These are phyloP conservation scores for Grus americana DNA, from an alignment of 2,113 vertebrate species.

Conservation along the genomic window DNA sequence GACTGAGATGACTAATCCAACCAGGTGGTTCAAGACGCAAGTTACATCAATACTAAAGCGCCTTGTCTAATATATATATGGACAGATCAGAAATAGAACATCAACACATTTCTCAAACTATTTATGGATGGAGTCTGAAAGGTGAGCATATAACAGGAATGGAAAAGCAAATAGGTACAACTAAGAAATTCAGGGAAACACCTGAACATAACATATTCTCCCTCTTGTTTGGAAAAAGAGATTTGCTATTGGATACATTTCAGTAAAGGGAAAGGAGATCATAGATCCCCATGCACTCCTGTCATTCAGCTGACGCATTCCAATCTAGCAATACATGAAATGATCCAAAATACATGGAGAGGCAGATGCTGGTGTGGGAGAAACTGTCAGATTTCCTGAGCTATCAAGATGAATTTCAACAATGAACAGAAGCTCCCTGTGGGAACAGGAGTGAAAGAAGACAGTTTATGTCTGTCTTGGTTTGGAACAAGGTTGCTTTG, in stretches of 20 bases:
- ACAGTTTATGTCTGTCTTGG: not conserved
- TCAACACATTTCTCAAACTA: not conserved
- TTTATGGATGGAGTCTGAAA: not conserved
- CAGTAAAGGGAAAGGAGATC: not conserved
- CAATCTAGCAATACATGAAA: not conserved
- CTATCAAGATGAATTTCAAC: not conserved
- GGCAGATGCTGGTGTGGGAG: not conserved
- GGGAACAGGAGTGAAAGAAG: not conserved
- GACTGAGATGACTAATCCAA: not conserved
- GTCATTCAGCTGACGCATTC: not conserved
- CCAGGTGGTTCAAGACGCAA: not conserved
- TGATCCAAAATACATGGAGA: not conserved
- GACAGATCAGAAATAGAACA: not conserved
- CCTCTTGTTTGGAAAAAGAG: not conserved
- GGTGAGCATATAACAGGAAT: not conserved
- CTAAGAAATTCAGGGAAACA: not conserved
- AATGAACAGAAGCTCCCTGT: not conserved
- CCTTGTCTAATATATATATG: not conserved
- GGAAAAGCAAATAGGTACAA: not conserved
- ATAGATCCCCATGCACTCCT: not conserved
- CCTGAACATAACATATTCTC: not conserved
- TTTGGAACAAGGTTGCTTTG: not conserved
- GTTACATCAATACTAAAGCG: not conserved
- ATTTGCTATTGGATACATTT: not conserved
- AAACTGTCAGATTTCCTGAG: not conserved